Base-by-base conservation (phyloP, 1,140 invertebrate genomes). In the Listronotus bonariensis region DNA sequence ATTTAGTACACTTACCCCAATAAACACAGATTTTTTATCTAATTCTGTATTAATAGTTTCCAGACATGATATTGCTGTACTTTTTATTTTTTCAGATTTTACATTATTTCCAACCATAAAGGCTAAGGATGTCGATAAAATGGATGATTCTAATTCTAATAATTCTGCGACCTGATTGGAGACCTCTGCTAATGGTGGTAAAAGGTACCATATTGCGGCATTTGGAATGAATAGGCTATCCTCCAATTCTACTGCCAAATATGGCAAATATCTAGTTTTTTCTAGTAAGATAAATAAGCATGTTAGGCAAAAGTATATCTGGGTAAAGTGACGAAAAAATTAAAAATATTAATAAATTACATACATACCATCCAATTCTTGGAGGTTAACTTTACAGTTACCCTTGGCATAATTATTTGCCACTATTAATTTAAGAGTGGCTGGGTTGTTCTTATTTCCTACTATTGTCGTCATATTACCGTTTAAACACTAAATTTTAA, bases 121-220 rank as follows among this genome's bases (percentile, higher is more conserved):
- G 9, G 78, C 73, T 53, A 85, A 73, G 12, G 79, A 79, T 46
- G 90, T 89, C 63, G 86, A 82, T 40, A 92, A 82, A 42, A 86
- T 79, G 10, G 84, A 84, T 42, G 85, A 80, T 65, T 92, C 89
- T 89, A 90, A 92, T 78, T 93, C 90, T 51, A 90, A 77, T 85
- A 89, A 89, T 76, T 87, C 83, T 56, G 86, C 82, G 41, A 83
- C 82, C 59, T 72, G 49, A 72, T 74, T 42, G 54, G 73, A 69
- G 26, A 79, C 70, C 11, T 81, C 76, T 62, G 77, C 67, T 20
- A 68, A 34, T 18, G 72, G 41, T 45, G 78, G 78, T n/a, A 82
- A 69, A 36, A 88, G 68, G 72, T 83, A 84, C 53, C 82, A 81
- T 42, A 85, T 74, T 12, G 82, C 82, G 42, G 85, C 82, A 77